Conservation (phyloP, 2,113 vertebrate genomes). For the Equus przewalskii region DNA sequence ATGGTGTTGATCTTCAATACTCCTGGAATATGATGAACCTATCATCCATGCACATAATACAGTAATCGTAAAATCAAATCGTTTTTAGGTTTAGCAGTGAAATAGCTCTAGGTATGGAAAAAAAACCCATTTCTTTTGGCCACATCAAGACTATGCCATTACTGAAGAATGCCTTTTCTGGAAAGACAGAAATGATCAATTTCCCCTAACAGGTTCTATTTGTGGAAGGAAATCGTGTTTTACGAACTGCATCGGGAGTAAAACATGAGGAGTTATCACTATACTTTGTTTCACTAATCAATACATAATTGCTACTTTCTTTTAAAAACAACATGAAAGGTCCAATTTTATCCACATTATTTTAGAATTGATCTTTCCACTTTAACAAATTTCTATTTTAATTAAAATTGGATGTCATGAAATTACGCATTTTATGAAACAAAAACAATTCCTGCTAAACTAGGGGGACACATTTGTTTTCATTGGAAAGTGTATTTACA, state of each 20-base stretch:
- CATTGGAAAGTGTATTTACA: background rate
- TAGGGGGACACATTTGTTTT: background rate
- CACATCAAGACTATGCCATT: background rate
- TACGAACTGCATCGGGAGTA: background rate
- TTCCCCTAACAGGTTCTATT: background rate
- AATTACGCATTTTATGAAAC: background rate
- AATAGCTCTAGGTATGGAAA: background rate
- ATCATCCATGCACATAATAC: background rate
- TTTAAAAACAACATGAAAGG: background rate
- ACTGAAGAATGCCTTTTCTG: background rate
- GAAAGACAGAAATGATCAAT: background rate
- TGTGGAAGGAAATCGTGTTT: background rate
- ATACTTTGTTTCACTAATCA: background rate
- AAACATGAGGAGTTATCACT: background rate
- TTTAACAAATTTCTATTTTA: background rate
- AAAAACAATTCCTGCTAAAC: background rate
- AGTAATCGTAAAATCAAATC: background rate
- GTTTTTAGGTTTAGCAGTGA: background rate
- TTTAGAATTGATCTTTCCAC: background rate
- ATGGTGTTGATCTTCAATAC: background rate
- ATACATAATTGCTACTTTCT: background rate
- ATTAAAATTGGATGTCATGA: background rate
- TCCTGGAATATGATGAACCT: background rate
- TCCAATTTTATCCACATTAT: background rate
- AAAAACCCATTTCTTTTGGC: background rate